Conservation (phyloP, 2,113 vertebrate genomes). For the Corythaeola cristata region DNA sequence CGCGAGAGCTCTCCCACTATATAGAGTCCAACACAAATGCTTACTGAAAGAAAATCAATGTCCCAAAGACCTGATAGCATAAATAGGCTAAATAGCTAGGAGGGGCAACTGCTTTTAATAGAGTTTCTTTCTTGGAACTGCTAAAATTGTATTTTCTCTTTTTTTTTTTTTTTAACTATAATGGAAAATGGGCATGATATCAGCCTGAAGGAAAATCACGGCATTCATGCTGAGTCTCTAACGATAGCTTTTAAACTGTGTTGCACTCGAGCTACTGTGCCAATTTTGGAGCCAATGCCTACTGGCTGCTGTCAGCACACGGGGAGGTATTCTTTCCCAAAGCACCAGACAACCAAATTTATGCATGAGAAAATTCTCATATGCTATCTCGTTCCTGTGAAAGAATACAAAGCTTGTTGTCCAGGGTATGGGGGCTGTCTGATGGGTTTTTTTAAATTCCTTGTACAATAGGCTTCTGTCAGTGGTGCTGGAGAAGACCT, state of each 20-base stretch:
- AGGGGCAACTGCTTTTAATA: neutral
- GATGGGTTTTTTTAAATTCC: neutral
- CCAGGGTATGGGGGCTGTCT: neutral
- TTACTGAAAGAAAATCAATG: neutral
- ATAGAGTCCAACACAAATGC: neutral
- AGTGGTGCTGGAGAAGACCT: neutral
- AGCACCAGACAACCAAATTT: slow-evolving; percentile 47
- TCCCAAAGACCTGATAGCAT: neutral
- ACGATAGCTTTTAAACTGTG: neutral
- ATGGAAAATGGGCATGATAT: neutral
- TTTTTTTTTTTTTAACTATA: neutral
- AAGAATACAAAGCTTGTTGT: slow-evolving; percentile 42
- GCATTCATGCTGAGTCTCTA: neutral
- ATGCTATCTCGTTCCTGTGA: slow-evolving; percentile 10
- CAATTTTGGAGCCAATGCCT: neutral
- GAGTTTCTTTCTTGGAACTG: neutral
- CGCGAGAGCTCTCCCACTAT: neutral
- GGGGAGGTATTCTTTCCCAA: slow-evolving; percentile 1
- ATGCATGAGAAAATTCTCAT: slow-evolving; percentile 57
- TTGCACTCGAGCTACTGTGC: neutral
- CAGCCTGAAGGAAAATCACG: neutral
- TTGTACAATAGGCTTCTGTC: slow-evolving; percentile 50
- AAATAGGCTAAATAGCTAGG: neutral
- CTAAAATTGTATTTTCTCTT: neutral
- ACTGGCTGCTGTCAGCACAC: neutral